Conservation (phyloP, 2,113 vertebrate species). For the Condylura cristata region DNA sequence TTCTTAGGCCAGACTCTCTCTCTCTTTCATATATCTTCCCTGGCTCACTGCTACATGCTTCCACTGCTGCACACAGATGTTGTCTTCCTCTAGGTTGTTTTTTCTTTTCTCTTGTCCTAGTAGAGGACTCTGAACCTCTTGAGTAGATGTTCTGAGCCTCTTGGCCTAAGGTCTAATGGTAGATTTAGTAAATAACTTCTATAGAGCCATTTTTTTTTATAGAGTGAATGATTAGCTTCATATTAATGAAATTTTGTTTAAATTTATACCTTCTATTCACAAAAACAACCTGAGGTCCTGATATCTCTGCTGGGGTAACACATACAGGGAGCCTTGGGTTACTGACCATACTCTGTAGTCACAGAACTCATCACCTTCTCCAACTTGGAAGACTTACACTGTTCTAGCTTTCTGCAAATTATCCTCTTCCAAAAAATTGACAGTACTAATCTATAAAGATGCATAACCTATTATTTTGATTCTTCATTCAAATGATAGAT, state of each 20-base stretch:
- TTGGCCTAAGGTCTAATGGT: neutral
- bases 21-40: neutral
- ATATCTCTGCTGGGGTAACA: neutral
- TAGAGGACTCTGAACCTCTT: too few relatives aligned
- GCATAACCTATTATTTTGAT: neutral
- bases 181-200: neutral
- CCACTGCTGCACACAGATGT: neutral
- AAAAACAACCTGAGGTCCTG: neutral
- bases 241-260: neutral
- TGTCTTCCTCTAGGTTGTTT: neutral
- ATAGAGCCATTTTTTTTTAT: neutral
- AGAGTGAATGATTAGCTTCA: neutral
- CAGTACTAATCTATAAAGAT: neutral
- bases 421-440: neutral
- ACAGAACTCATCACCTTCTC: neutral
- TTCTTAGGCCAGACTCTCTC: neutral
- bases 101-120: neutral
- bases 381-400: neutral
- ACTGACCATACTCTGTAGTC: neutral
- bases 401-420: neutral
- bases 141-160: neutral
- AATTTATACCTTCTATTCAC: neutral
- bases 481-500: conserved; percentile 38
- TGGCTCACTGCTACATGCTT: neutral
- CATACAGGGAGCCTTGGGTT: too few relatives aligned